These are phyloP conservation scores for Polydrusus tereticollis DNA, from an alignment of 2,888 invertebrate species.

Conservation along the genomic window DNA sequence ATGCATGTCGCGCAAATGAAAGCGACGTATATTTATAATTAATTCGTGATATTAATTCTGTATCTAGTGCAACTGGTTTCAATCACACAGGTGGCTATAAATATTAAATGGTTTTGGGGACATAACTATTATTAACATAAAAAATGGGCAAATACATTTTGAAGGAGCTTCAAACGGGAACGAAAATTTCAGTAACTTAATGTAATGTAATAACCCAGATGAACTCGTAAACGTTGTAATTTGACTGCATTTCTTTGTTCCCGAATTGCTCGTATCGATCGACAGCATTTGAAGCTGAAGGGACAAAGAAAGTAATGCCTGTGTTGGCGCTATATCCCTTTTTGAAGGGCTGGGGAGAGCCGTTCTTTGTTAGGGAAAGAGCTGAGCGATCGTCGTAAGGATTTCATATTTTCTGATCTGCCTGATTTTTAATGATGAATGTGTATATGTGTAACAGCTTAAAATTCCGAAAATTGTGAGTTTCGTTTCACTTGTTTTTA, in stretches of 20 bases:
- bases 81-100: too few species aligned
- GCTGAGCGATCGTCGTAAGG: neutral
- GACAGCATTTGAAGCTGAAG: constrained; percentile 2
- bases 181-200: too few species aligned
- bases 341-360: neutral
- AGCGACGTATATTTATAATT: too few species aligned
- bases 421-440: neutral
- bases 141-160: too few species aligned
- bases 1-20: too few species aligned
- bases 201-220: too few species aligned
- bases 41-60: too few species aligned
- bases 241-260: constrained; percentile 34
- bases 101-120: too few species aligned
- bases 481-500: neutral
- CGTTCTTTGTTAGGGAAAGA: neutral
- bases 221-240: neutral
- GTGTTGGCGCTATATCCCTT: neutral
- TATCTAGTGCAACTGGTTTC: too few species aligned
- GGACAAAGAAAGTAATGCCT: constrained; percentile 32
- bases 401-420: constrained; percentile 3
- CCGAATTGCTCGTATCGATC: constrained; percentile 12
- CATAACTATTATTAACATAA: too few species aligned
- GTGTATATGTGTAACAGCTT: neutral
- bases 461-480: too few species aligned
- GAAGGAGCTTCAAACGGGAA: too few species aligned